These are phyloP conservation scores for Agrochola litura DNA, from an alignment of 2,888 invertebrate species.

Conservation along the genomic window DNA sequence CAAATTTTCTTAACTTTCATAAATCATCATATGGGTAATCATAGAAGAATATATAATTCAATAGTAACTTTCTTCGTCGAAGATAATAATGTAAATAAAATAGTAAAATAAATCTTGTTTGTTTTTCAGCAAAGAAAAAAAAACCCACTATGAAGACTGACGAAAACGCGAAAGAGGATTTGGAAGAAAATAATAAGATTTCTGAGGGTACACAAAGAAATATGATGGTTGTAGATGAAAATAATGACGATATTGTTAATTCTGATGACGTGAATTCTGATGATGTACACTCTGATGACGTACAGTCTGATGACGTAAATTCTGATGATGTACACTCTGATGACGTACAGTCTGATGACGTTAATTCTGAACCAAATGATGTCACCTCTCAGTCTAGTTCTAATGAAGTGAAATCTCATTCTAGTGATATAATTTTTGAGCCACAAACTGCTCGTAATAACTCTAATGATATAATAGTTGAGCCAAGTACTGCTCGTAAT, in stretches of 20 bases:
- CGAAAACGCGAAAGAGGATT: not conserved
- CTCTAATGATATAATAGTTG: not conserved
- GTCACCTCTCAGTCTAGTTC: not conserved
- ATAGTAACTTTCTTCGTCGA: not conserved
- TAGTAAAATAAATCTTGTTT: not conserved
- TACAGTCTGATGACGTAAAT: not conserved
- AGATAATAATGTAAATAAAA: not conserved
- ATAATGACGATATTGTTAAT: not conserved
- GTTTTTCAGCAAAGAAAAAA: constrained; percentile 5
- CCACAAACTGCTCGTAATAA: not conserved
- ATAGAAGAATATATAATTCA: not conserved
- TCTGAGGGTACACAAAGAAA: not conserved
- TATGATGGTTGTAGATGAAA: not conserved
- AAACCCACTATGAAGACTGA: not conserved
- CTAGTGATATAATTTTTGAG: not conserved
- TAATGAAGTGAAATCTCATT: constrained; percentile 2
- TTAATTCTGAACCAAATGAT: not conserved
- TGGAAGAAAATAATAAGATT: not conserved
- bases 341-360: not conserved
- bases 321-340: not conserved
- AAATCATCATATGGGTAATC: not conserved
- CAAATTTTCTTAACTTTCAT: not conserved
- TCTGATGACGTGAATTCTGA: not conserved
- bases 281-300: not conserved
- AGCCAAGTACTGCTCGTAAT: not conserved